A percentile compares a stretch with the other conserved stretches of the same genome.
These are phyloP conservation scores for Ictalurus punctatus DNA, from an alignment of 2,113 vertebrate species.

Conservation along the genomic window DNA sequence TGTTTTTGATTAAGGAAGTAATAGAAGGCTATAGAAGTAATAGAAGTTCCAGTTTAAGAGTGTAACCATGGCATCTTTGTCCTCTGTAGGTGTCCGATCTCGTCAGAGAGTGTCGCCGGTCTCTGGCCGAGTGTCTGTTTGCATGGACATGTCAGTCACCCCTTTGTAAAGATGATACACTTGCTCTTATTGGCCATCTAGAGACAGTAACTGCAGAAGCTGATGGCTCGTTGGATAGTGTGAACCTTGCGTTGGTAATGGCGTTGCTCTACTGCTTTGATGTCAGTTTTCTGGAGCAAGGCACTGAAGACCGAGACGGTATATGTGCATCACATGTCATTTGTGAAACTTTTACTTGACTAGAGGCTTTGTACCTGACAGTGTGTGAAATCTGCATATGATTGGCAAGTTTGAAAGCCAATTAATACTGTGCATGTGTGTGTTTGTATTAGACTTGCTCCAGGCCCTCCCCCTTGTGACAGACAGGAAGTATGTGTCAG, in stretches of 20 bases:
- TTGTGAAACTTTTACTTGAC: not conserved
- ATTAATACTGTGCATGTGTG: constrained; percentile 7
- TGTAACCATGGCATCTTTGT: not conserved
- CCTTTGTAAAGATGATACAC: constrained; percentile 88
- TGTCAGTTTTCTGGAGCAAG: constrained; percentile 90
- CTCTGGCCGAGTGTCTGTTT: constrained; percentile 92
- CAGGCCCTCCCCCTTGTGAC: constrained; percentile 85
- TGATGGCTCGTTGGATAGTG: constrained; percentile 85
- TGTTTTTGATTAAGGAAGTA: not conserved
- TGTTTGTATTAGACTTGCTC: constrained; percentile 79
- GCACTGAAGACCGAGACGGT: constrained; percentile 92
- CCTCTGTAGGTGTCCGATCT: constrained; percentile 86
- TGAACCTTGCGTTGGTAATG: constrained; percentile 92
- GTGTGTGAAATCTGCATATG: not conserved
- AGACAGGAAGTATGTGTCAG: constrained; percentile 89
- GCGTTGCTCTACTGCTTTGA: constrained; percentile 95
- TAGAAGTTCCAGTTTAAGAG: not conserved
- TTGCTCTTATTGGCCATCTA: constrained; percentile 88
- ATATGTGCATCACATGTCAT: not conserved
- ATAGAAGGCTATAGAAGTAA: not conserved
- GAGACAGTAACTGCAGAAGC: constrained; percentile 89
- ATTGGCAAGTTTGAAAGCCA: not conserved
- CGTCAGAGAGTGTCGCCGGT: constrained; percentile 89
- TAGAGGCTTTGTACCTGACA: not conserved
- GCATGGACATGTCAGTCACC: constrained; percentile 96